Evolutionary conservation across 2,113 vertebrate species (phyloP), one percentile per base, ranked within the genome.

Genomic region (Rhombomys opimus): DNA sequence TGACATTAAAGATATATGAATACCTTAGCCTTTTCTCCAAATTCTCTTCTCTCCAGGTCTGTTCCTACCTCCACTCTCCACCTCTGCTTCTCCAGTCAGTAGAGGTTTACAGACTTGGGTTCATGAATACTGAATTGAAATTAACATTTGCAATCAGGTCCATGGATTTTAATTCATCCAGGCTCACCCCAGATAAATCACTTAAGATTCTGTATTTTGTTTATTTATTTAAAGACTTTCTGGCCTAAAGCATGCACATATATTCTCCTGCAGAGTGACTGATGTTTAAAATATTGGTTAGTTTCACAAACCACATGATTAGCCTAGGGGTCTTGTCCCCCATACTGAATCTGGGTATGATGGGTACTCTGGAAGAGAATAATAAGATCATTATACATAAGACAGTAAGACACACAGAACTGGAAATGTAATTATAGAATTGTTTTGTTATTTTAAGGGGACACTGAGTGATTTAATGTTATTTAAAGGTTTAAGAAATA

Each of bases 191-290:
- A 89, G 92, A 93, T 85, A 96, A 95, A 96, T 93, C 87, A 97
- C 18, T 81, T n/a, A 94, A 80, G 61, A 95, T 92, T 93, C 38
- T 90, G n/a, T 63, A 82, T 94, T 95, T 89, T 97, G 59, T 90
- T 95, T 97, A 94, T 95, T 96, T 96, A 94, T 76, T 95, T 96
- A 96, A 96, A 97, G 73, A 90, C 75, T n/a, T 84, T 89, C 87
- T 90, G 63, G 84, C 80, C 54, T 97, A 75, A 95, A 96, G 87
- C 27, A 84, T 14, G 5, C 38, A 89, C 32, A 94, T 94, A 89
- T 84, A 78, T 88, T 90, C 72, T 68, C 41, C 41, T 82, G 78
- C 9, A 46, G 41, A 94, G 41, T 93, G 95, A 97, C 70, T 94
- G 93, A 96, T 57, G 57, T 82, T 89, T 86, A 88, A 95, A 97